Base-by-base conservation (phyloP, 2,888 invertebrate species). In the Synergus japonicus region DNA sequence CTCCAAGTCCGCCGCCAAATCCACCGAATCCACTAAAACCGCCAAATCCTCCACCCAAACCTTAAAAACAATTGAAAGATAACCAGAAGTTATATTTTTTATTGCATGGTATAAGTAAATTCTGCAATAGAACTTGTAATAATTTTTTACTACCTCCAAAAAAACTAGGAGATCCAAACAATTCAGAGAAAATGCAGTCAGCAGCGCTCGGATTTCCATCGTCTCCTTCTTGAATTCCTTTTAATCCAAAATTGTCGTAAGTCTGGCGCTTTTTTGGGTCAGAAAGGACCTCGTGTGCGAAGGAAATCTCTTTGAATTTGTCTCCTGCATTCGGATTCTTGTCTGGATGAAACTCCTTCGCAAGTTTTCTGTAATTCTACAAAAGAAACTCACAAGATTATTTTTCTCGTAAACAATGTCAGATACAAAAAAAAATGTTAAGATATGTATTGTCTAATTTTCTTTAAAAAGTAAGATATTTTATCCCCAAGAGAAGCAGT, bases 271-370 rank as follows among this genome's bases (percentile, higher is more conserved):
- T 98, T 88, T 97, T 96, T 4, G 97, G 94, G 93, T 98, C 97
- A 13, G 98, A 97, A 77, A 98, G 93, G 69, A 98, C 96, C 93
- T 98, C 98, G 92, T 98, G 98, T 0, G 98, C 98, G 93, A 97
- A 98, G 81, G 97, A 97, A 87, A 98, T 98, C 94, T 98, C 98
- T 92, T 98, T 98, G 91, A 98, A 98, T 93, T 96, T 97, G 91
- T 98, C 98, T 79, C 97, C 98, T 81, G 97, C 96, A 85, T 96
- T 96, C 54, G 95, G 95, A 94, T 98, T 95, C 94, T 98, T 96
- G 93, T 98, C 94, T 89, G 98, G 98, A 92, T 98, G 98, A 92
- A 96, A 98, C 93, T 98, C 97, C 93, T 97, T 98, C 29, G 98
- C 98, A 89, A 98, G 93, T 93, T 96, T 97, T 89, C 97, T 95